phyloP scores from a whole-genome alignment of 2,888 invertebrate genomes.

The Melitaea athalia region DNA sequence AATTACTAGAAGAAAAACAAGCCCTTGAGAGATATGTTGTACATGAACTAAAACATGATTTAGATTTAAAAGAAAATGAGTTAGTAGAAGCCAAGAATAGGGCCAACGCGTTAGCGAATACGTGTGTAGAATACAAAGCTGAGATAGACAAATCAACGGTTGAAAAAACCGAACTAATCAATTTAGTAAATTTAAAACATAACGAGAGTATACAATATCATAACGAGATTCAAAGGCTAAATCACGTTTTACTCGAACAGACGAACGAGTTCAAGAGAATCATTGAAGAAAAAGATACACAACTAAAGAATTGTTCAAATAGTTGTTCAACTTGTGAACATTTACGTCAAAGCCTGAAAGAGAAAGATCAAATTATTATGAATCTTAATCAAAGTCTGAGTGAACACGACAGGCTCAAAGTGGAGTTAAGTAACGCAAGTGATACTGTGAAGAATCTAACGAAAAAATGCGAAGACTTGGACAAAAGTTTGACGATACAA shows the following conservation, averaged over 20 bases:
- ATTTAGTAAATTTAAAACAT: constrained; percentile 90
- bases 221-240: constrained; percentile 90
- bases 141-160: constrained; percentile 57
- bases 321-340: constrained; percentile 62
- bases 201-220: constrained; percentile 93
- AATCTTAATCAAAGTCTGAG: constrained; percentile 55
- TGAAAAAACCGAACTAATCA: constrained; percentile 87
- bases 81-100: constrained; percentile 52
- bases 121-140: constrained; percentile 57
- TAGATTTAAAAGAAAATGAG: constrained; percentile 55
- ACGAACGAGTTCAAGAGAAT: constrained; percentile 62
- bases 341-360: constrained; percentile 56
- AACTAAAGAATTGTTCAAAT: constrained; percentile 46
- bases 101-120: constrained; percentile 51
- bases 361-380: constrained; percentile 68
- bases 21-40: constrained; percentile 52
- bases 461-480: constrained; percentile 86
- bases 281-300: constrained; percentile 60
- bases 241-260: constrained; percentile 82
- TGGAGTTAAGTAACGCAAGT: constrained; percentile 79
- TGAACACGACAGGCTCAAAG: constrained; percentile 61
- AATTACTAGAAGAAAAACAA: constrained; percentile 59
- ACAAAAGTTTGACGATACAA: constrained; percentile 86
- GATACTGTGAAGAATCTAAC: constrained; percentile 83
- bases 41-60: constrained; percentile 49